Evolutionary conservation across 2,113 vertebrate genomes (phyloP).

Genomic region (Peromyscus maniculatus): DNA sequence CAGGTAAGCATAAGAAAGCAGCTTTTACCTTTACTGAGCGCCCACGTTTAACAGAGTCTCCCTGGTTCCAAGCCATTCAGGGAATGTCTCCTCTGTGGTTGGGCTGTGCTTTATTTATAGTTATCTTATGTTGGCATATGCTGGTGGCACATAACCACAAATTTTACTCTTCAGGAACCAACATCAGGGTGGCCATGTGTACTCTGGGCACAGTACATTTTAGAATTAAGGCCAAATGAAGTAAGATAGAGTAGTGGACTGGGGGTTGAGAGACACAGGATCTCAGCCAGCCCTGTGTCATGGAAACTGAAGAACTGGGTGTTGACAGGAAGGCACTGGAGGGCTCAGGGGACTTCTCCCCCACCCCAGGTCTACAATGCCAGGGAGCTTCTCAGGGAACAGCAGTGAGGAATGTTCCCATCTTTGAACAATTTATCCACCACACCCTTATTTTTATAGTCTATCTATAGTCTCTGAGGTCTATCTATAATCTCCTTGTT

Average conservation of each 20-base stretch:
- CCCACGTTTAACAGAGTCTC: neutral
- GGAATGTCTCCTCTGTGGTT: neutral
- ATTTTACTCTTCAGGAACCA: neutral
- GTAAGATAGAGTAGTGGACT: too few relatives aligned
- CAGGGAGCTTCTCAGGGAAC: neutral
- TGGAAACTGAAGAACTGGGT: too few relatives aligned
- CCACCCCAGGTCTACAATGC: neutral
- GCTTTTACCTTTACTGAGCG: neutral
- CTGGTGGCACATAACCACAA: too few relatives aligned
- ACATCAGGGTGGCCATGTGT: neutral
- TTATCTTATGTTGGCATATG: neutral
- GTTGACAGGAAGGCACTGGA: neutral
- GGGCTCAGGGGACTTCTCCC: neutral
- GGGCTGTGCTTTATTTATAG: neutral
- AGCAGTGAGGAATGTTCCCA: fast-evolving
- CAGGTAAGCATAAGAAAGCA: neutral
- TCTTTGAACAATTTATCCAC: neutral
- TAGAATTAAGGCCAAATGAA: neutral
- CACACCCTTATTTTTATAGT: neutral
- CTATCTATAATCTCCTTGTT: neutral
- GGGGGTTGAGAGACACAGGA: neutral
- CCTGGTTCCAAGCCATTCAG: neutral
- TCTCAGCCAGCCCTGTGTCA: neutral
- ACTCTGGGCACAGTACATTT: neutral
- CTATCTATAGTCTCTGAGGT: neutral